Percentiles rank a stretch among this genome's conserved stretches.
These are phyloP conservation scores for Tragelaphus buxtoni DNA, from an alignment of 2,113 vertebrate species.

Conservation along the genomic window DNA sequence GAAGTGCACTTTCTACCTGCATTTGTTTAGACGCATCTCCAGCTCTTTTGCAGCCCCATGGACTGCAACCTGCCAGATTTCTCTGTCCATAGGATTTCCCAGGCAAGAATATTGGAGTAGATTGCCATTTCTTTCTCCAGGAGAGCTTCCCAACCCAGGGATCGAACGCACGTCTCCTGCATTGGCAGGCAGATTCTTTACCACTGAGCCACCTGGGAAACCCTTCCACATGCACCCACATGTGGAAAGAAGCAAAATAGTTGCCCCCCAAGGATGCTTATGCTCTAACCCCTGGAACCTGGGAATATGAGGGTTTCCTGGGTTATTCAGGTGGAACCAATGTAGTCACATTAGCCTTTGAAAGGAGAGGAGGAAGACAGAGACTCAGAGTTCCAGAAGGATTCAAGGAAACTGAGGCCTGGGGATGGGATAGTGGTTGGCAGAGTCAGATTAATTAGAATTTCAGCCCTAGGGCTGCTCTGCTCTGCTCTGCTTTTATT, in stretches of 20 bases:
- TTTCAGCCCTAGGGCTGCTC: not conserved
- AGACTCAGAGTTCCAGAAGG: not conserved
- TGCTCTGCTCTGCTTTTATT: not conserved
- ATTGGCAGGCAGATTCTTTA: not conserved
- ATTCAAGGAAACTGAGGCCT: not conserved
- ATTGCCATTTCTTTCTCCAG: not conserved
- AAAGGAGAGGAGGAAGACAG: not conserved
- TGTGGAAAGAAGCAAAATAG: not conserved
- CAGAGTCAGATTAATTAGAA: not conserved
- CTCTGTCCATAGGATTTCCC: not conserved
- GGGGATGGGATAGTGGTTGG: not conserved
- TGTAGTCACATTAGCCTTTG: not conserved
- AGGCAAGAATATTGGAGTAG: not conserved
- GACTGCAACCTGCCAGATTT: not conserved
- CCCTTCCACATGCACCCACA: not conserved
- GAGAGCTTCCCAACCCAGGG: not conserved
- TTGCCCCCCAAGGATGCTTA: accelerated
- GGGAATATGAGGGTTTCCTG: not conserved
- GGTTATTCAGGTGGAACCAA: not conserved
- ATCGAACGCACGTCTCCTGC: not conserved
- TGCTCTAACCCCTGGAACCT: not conserved
- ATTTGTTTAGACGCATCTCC: not conserved
- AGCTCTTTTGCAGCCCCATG: not conserved
- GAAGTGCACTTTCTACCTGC: not conserved
- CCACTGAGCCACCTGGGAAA: not conserved